Evolutionary conservation across 1,140 invertebrate genomes (phyloP), one percentile per base, ranked within the genome.

Genomic region (Helicoverpa zea): DNA sequence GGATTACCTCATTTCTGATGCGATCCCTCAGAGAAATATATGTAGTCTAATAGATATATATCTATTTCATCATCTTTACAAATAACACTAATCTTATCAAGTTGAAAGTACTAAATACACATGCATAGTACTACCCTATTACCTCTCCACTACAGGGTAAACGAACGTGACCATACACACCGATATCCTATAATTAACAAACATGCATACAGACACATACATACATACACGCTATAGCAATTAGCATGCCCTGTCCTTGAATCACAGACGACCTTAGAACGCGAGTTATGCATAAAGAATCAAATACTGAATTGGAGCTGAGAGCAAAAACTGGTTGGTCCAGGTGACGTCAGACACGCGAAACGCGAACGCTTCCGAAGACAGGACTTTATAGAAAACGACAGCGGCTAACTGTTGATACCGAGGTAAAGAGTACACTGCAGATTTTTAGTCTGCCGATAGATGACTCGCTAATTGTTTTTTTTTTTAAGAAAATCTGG

Each of bases 221-320:
- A 43, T 18, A 16, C 4, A 18, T 70, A 70, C 29, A 16, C 23
- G 49, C 66, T 70, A 61, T 59, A 75, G 79, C 70, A 83, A 83
- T 83, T 83, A 83, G 73, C n/a, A n/a, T 56, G 23, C 16, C 9
- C 49, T 83, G 82, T 87, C 85, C 85, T 87, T 87, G 85, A 79
- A 82, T 75, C 74, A 68, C 81, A 83, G 83, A 83, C 85, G 83
- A 87, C 83, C 85, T 87, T 85, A 87, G 85, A 82, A 83, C 82
- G 74, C 81, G 83, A 85, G 86, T 84, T 87, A 86, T 87, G 84
- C 86, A 86, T 87, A 87, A 84, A 87, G 83, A 86, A 87, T 86
- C 84, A 86, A 87, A 86, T 82, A 75, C 84, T 85, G 85, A 87
- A 86, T 86, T 84, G 83, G 83, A 78, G 75, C 82, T 83, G 68